Evolutionary conservation across 2,797 vertebrate genomes (phyloP).

Genomic region (Syngnathus rostellatus): DNA sequence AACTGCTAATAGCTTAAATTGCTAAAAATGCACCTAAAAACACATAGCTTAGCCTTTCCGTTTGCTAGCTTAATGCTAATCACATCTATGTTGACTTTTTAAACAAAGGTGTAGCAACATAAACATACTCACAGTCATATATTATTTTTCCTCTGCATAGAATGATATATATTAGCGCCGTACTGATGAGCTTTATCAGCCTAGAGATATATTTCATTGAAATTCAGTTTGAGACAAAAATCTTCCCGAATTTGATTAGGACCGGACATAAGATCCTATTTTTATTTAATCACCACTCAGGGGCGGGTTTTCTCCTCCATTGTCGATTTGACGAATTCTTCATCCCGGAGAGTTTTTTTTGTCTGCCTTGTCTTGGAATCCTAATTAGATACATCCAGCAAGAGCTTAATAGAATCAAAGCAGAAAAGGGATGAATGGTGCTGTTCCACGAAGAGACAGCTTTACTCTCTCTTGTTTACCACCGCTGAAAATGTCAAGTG

Average conservation of each 20-base stretch:
- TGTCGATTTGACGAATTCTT: background rate
- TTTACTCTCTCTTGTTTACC: background rate
- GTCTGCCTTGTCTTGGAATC: background rate
- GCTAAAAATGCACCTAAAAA: too few species aligned
- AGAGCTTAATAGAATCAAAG: background rate
- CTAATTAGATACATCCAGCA: constrained; percentile 12
- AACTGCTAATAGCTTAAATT: too few species aligned
- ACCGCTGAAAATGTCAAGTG: constrained; percentile 1
- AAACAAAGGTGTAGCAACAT: too few species aligned
- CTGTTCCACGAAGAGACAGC: background rate
- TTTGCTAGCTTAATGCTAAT: too few species aligned
- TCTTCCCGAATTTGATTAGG: background rate
- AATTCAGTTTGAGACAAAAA: background rate
- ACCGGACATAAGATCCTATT: background rate
- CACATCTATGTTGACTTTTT: too few species aligned
- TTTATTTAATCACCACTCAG: constrained; percentile 1
- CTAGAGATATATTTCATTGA: background rate
- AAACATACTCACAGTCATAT: too few species aligned
- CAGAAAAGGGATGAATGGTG: background rate
- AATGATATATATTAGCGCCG: too few species aligned
- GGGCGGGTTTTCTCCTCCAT: background rate
- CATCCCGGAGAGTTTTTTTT: background rate
- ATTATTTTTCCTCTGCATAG: too few species aligned
- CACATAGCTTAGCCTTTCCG: too few species aligned
- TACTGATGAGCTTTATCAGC: too few species aligned